Base-by-base conservation (phyloP, 2,113 vertebrate genomes). In the Thymallus thymallus region DNA sequence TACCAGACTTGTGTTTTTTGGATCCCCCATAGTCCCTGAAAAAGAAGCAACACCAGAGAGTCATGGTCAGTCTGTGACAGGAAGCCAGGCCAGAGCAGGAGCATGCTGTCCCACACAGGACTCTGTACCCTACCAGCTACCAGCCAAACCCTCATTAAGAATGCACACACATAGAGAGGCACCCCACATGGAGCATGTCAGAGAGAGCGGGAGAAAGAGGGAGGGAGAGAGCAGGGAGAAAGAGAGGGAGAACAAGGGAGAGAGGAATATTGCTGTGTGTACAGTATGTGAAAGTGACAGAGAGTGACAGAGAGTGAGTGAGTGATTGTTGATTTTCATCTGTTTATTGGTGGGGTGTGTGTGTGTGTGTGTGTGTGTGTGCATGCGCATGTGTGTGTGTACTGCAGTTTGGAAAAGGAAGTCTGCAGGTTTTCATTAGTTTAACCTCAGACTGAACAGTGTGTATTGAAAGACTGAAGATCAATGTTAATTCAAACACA, bases 1-100 rank as follows among this genome's bases (percentile, higher is more conserved):
- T 95, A 98, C 96, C 96, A 93, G 95, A 96, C 92, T 95, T 98
- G 68, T 95, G 94, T 83, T 93, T 97, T 5, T 95, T 95, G 5
- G 89, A 85, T 77, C 94, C 94, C 29, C 90, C 88, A 89, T 93
- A 95, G 76, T 98, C 96, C 90, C 96, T 98, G 91, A 83, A 96
- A 97, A 95, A 91, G 75, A 96, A 95, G 86, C 94, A 97, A 94
- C 95, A 98, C 86, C 94, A 96, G 77, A 97, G 80, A 89, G 95
- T 91, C 96, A 96, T 96, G 89, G 85, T 96, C 94, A 96, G 91
- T 63, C 63, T 51, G 70, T 78, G 65, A 62, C 30, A 62, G 26
- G 16, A n/a, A 22, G 24, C 45, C 46, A n/a, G 45, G 68, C 18
- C 76, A 77, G 41, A 62, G 76, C 16, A 62, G 0, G 1, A 80